phyloP scores from a whole-genome alignment of 2,797 vertebrate species.

The Tokudaia muenninki region DNA sequence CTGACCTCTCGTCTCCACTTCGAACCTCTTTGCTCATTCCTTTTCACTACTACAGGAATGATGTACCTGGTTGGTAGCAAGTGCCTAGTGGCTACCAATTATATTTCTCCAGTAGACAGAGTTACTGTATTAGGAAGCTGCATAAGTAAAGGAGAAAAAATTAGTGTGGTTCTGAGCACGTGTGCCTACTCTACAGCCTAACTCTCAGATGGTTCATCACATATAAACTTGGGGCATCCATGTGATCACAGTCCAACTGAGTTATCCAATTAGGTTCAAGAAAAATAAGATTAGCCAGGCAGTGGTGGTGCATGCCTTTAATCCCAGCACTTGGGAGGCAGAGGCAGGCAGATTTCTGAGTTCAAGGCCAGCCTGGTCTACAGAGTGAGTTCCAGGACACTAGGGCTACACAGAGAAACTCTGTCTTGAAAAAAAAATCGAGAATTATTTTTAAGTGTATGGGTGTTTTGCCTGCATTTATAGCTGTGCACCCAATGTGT shows the following conservation, averaged over 20 bases:
- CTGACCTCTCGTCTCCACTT: background rate
- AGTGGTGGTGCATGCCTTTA: too few relatives aligned
- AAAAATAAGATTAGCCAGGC: background rate
- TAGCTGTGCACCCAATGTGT: background rate
- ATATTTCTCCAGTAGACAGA: background rate
- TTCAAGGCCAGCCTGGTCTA: too few relatives aligned
- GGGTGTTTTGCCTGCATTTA: background rate
- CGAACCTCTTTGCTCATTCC: conserved; percentile 4
- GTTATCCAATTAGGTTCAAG: background rate
- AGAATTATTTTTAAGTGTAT: background rate
- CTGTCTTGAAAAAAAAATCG: background rate
- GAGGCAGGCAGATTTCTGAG: too few relatives aligned
- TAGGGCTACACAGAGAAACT: too few relatives aligned
- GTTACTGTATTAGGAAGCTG: background rate
- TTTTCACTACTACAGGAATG: conserved; percentile 2
- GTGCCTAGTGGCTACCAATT: background rate
- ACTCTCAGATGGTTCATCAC: conserved; percentile 2
- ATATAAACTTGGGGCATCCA: background rate
- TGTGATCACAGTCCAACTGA: background rate
- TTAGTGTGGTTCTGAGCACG: background rate
- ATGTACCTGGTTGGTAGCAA: background rate
- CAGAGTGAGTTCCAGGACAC: too few relatives aligned
- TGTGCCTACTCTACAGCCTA: background rate
- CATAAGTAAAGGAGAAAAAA: background rate
- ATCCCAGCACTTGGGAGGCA: too few relatives aligned